Evolutionary conservation across 2,797 vertebrate species (phyloP), one percentile per base, ranked within the genome.

Genomic region (Centroberyx gerrardi): DNA sequence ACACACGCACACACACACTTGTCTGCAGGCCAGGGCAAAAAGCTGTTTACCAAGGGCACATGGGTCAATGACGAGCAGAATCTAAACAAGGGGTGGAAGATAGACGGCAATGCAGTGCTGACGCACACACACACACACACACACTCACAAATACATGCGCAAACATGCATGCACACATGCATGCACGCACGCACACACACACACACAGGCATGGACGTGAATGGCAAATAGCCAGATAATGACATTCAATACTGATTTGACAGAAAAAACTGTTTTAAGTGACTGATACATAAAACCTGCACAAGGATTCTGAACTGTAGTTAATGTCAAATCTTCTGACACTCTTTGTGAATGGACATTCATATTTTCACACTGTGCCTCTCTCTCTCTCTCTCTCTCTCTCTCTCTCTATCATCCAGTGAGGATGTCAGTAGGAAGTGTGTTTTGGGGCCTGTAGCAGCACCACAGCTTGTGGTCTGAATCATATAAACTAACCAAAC

Each of bases 391-490:
- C 48, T 5, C 8, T 62, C 33, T 49, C 62, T n/a, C 36, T 48
- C 29, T 40, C 46, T 67, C 28, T 12, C 42, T 66, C 0, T 46
- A 52, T 31, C 48, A 2, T 56, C 48, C 46, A 69, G 59, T 65
- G 66, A 78, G 68, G 28, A 44, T 51, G 59, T 72, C 74, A 68
- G 84, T 59, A 68, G 88, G 76, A 80, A 76, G 83, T 82, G 84
- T 86, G 83, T 79, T 80, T 82, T 2, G 71, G 28, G 61, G 82
- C 62, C 67, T 40, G 62, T 62, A 56, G 62, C 49, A 54, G 59
- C 74, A 82, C 78, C 78, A 87, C 72, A 91, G 86, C 74, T 42
- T 27, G 82, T 28, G 90, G 85, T 86, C 65, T 77, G 62, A 40
- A 74, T 10, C 28, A 10, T 33, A 31, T 10, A 63, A 72, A 44